Conservation (phyloP, 2,888 invertebrate genomes). For the Hylaea fasciaria region DNA sequence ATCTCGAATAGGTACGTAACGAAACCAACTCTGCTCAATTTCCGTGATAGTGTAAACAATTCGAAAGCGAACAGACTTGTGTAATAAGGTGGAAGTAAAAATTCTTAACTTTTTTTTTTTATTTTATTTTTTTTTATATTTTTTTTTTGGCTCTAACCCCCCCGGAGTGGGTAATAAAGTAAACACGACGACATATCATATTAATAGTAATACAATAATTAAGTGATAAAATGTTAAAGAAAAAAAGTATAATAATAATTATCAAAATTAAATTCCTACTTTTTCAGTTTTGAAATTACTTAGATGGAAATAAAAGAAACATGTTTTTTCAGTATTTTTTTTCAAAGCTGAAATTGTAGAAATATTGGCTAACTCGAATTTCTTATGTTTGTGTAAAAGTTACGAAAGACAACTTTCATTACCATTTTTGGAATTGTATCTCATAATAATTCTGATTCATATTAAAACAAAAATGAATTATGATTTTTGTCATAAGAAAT, state of each 20-base stretch:
- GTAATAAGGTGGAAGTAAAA: conserved; percentile 30
- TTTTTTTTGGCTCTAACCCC: conserved; percentile 66
- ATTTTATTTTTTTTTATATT: conserved; percentile 43
- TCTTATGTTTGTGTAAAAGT: too few species aligned
- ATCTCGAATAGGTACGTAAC: neutral
- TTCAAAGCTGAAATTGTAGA: conserved; percentile 72
- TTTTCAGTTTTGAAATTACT: conserved; percentile 62
- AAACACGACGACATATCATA: conserved; percentile 77
- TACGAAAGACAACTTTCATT: too few species aligned
- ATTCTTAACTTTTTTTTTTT: conserved; percentile 49
- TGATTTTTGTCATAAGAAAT: conserved; percentile 43
- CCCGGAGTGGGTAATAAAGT: conserved; percentile 73
- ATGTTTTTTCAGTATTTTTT: conserved; percentile 43
- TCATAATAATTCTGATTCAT: neutral
- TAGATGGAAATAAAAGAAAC: conserved; percentile 37
- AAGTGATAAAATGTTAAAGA: conserved; percentile 45
- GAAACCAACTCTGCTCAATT: conserved; percentile 12
- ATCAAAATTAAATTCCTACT: conserved; percentile 55
- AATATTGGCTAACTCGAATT: conserved; percentile 52
- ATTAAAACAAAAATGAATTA: neutral
- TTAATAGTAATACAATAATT: conserved; percentile 61
- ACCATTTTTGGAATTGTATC: too few species aligned
- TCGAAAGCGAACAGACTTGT: conserved; percentile 35
- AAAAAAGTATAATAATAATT: conserved; percentile 48
- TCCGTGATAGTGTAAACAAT: conserved; percentile 21